A percentile compares a stretch with the other conserved stretches of the same genome.
Evolutionary conservation across 1,140 invertebrate genomes (phyloP).

Genomic region (Zelostemma sp.): DNA sequence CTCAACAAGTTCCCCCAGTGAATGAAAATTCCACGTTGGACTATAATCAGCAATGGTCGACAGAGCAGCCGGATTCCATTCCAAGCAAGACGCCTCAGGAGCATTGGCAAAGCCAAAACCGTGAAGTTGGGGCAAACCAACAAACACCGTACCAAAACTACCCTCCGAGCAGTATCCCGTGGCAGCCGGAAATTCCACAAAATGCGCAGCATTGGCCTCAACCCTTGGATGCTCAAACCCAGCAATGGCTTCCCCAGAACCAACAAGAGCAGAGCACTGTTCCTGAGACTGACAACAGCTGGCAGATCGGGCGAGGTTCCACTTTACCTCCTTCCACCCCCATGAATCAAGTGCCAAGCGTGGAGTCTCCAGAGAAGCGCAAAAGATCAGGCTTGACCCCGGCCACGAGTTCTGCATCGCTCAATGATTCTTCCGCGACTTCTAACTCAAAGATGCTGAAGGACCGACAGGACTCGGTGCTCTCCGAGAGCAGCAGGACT

Average conservation of each 20-base stretch:
- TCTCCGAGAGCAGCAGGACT: constrained; percentile 40
- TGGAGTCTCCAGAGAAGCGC: constrained; percentile 51
- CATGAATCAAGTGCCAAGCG: constrained; percentile 29
- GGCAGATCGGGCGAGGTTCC: constrained; percentile 48
- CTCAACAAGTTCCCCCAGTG: constrained; percentile 1
- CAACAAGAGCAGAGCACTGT: constrained; percentile 10
- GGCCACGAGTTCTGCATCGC: constrained; percentile 32
- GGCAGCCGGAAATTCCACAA: constrained; percentile 14
- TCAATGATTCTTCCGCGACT: constrained; percentile 42
- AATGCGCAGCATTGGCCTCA: constrained; percentile 8
- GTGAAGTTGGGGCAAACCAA: constrained; percentile 25
- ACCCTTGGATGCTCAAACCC: constrained; percentile 1
- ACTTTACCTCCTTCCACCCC: constrained; percentile 30
- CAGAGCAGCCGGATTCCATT: constrained; percentile 16
- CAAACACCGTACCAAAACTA: constrained; percentile 12
- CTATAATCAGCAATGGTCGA: constrained; percentile 26
- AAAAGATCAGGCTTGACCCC: constrained; percentile 44
- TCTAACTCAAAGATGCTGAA: constrained; percentile 16
- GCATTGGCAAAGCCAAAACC: constrained; percentile 41
- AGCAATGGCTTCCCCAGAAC: neutral
- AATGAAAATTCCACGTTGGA: constrained; percentile 15
- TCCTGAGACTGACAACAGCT: constrained; percentile 41
- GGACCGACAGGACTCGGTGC: constrained; percentile 21
- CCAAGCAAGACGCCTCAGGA: constrained; percentile 22
- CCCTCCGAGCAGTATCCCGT: constrained; percentile 6